Evolutionary conservation across 92 coral and sea anemone species (phyloP).

Genomic region (Desmophyllum pertusum): DNA sequence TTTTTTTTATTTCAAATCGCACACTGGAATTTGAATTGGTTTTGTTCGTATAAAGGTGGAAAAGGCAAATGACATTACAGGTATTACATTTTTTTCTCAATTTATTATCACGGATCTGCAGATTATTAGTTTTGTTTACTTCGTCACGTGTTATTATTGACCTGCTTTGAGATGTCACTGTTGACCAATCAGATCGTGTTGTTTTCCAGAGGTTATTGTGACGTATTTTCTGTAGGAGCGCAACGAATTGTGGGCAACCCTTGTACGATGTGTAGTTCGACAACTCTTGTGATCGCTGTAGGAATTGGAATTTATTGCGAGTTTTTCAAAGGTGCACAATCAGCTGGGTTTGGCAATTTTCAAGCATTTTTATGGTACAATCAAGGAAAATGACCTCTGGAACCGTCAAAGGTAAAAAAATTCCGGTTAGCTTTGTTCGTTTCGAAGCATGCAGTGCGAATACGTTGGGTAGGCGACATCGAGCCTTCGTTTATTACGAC

Average conservation of each 20-base stretch:
- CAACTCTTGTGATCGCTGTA: constrained; percentile 42
- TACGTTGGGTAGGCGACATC: constrained; percentile 1
- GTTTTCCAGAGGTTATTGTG: constrained; percentile 51
- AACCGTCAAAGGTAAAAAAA: constrained; percentile 81
- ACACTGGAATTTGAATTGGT: not conserved
- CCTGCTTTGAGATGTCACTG: constrained; percentile 16
- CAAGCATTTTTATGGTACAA: constrained; percentile 42
- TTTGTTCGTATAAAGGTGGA: not conserved
- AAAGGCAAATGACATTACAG: not conserved
- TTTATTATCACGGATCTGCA: not conserved
- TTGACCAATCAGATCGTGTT: constrained; percentile 49
- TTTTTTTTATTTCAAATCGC: not conserved
- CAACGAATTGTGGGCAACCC: constrained; percentile 37
- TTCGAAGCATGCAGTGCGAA: constrained; percentile 80
- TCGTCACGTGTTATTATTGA: constrained; percentile 45
- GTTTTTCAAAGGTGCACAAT: constrained; percentile 69
- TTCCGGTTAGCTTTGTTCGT: constrained; percentile 31
- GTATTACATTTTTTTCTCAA: not conserved
- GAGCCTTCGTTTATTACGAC: constrained; percentile 28
- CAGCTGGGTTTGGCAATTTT: constrained; percentile 66
- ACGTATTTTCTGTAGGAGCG: constrained; percentile 45
- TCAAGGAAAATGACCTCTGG: constrained; percentile 79
- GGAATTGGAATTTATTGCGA: constrained; percentile 21
- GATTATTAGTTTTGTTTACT: constrained; percentile 1
- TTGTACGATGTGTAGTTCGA: constrained; percentile 52